Base-by-base conservation (phyloP, 2,888 invertebrate species). In the Drosophila vallismaia region DNA sequence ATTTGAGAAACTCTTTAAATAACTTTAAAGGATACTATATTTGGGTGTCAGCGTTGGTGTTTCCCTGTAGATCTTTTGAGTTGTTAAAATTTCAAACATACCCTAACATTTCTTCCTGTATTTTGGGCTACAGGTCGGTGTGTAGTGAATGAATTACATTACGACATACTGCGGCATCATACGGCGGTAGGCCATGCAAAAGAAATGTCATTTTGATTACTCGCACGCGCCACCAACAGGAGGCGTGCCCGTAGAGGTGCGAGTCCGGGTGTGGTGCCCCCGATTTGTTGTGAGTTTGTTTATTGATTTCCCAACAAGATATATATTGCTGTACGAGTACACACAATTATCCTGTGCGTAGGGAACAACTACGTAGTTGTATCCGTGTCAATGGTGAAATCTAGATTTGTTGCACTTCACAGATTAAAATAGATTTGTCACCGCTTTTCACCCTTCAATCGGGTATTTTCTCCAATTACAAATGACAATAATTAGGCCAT, bases 191-290 rank as follows among this genome's bases (percentile, higher is more conserved):
- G 52, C 69, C 66, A 56, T 59, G 59, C 52, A 69, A 60, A 45
- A 31, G 71, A 82, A 87, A 87, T 85, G 82, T 72, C 74, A 77
- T 79, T 85, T 85, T 87, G 82, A 84, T 84, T 84, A 76, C 86
- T 76, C 67, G 67, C 79, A 82, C 77, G 69, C 72, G 72, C 77
- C 63, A 49, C 45, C 26, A 24, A 38, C 29, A 14, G 48, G 31
- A n/a, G 26, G n/a, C 46, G 46, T 8, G 46, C 14, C 19, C 1
- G 1, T 6, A 14, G 14, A 19, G 42, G 19, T 14, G 19, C n/a
- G n/a, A 0, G 36, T n/a, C n/a, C 6, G 28, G 28, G 50, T 45
- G 59, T 48, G 28, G 50, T 31, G 36, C 19, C 26, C 26, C 31
- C 58, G 52, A 31, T 55, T 38, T 55, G 36, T 45, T 44, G 40